Conservation (phyloP, 1,140 invertebrate genomes). For the Aphelenchoides fujianensis region DNA sequence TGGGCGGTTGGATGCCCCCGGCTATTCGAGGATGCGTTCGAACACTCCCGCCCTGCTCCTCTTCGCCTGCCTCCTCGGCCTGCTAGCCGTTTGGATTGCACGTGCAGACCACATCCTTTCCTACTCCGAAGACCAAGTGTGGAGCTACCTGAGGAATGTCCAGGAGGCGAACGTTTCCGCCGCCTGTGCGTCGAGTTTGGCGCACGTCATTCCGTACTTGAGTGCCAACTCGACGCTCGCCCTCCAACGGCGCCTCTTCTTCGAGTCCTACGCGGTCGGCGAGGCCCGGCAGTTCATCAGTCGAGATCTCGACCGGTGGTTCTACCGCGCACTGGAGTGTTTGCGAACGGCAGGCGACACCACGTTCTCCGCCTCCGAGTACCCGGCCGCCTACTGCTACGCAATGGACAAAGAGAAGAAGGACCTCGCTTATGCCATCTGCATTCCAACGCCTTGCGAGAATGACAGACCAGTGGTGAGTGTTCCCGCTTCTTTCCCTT, state of each 20-base stretch:
- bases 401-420: constrained; percentile 32
- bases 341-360: constrained; percentile 41
- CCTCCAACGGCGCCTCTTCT: background rate
- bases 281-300: constrained; percentile 27
- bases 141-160: background rate
- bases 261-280: constrained; percentile 6
- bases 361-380: constrained; percentile 42
- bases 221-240: background rate
- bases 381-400: constrained; percentile 45
- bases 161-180: background rate
- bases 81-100: background rate
- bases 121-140: constrained; percentile 4
- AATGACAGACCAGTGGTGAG: constrained; percentile 35
- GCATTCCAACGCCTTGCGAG: constrained; percentile 45
- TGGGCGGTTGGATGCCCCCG: too few relatives aligned
- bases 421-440: constrained; percentile 32
- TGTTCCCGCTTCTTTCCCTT: background rate
- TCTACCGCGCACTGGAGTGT: constrained; percentile 33
- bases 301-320: constrained; percentile 43
- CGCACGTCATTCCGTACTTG: background rate
- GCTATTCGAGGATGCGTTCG: too few relatives aligned
- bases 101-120: background rate
- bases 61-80: background rate
- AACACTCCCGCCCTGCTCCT: too few relatives aligned
- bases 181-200: background rate